Percentiles rank a stretch among this genome's conserved stretches.
Evolutionary conservation across 2,888 invertebrate species (phyloP).

Genomic region (Drosophila trichaetosa): DNA sequence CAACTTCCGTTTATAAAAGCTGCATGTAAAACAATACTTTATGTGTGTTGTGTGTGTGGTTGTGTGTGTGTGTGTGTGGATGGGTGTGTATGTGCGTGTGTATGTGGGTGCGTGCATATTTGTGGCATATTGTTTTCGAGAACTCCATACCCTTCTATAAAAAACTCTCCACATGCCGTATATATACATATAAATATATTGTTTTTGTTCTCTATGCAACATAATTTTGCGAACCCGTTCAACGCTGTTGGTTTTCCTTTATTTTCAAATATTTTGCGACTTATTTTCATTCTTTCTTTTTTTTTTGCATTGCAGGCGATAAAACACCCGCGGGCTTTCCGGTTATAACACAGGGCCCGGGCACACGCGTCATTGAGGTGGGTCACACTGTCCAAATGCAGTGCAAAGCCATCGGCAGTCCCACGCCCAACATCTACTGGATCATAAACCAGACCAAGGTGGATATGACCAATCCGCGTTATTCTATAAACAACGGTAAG

Average conservation of each 20-base stretch:
- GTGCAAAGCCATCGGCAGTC: conserved; percentile 95
- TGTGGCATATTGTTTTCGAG: conserved; percentile 70
- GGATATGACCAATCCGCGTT: conserved; percentile 93
- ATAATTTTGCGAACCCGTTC: conserved; percentile 55
- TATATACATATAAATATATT: conserved; percentile 28
- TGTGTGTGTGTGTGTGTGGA: conserved; percentile 18
- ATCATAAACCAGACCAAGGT: conserved; percentile 96
- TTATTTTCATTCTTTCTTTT: conserved; percentile 7
- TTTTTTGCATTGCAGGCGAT: conserved; percentile 87
- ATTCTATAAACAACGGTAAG: conserved; percentile 92
- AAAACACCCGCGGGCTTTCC: conserved; percentile 97
- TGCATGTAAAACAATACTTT: conserved; percentile 76
- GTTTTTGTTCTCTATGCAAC: conserved; percentile 36
- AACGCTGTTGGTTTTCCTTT: conserved; percentile 15
- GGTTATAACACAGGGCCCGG: conserved; percentile 93
- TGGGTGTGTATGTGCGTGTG: background rate
- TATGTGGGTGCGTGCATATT: conserved; percentile 23
- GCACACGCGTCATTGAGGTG: conserved; percentile 97
- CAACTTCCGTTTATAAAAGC: conserved; percentile 76
- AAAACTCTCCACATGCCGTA: conserved; percentile 28
- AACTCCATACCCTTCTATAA: conserved; percentile 35
- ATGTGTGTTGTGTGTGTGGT: conserved; percentile 10
- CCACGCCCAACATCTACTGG: conserved; percentile 94
- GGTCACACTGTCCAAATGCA: conserved; percentile 95
- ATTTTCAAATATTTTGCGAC: conserved; percentile 32